phyloP scores from a whole-genome alignment of 2,797 vertebrate genomes.

The Oreortyx pictus region DNA sequence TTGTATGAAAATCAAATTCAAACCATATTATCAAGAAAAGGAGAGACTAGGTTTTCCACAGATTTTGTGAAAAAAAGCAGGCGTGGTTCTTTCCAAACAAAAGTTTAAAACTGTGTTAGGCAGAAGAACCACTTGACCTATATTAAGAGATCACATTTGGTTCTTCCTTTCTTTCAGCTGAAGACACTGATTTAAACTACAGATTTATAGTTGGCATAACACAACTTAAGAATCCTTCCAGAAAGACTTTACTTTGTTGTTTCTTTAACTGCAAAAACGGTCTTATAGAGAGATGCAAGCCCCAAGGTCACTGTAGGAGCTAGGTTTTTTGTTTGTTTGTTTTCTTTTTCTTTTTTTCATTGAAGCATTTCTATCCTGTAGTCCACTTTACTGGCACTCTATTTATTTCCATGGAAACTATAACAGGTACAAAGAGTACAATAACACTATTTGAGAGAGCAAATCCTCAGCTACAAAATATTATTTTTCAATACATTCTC shows the following conservation, averaged over 20 bases:
- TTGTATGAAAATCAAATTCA: background rate
- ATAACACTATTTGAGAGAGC: no score
- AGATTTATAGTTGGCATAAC: background rate
- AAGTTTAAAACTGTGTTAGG: background rate
- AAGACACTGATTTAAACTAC: background rate
- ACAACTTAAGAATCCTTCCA: background rate
- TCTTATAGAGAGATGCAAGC: background rate
- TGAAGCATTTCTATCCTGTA: background rate
- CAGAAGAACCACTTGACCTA: background rate
- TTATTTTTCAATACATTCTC: no score
- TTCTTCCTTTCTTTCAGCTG: background rate
- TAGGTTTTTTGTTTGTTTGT: fast-evolving
- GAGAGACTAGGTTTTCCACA: background rate
- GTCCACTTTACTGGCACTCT: background rate
- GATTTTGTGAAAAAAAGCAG: background rate
- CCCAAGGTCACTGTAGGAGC: background rate
- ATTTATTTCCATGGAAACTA: no score
- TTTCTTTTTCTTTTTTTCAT: no score
- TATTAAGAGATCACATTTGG: background rate
- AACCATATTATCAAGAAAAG: background rate
- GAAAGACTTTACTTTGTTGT: background rate
- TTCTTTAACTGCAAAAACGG: background rate
- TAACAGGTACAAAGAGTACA: no score
- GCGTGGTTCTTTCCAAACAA: background rate
- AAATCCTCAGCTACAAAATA: no score